Percentiles rank a stretch among this genome's conserved stretches.
Conservation (phyloP, 1,140 invertebrate species). For the Rhopalosiphum maidis region DNA sequence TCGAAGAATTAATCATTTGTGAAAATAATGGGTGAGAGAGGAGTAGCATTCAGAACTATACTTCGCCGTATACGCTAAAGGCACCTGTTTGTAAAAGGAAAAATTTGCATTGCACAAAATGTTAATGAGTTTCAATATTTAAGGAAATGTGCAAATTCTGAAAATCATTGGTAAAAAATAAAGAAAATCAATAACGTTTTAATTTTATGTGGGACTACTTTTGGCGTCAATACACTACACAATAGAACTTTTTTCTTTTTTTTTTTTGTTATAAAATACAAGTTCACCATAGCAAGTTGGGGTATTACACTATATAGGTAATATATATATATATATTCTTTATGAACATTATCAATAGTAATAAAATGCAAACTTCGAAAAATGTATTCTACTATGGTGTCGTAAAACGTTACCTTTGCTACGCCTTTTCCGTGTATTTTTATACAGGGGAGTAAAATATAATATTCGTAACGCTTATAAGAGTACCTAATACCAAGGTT, state of each 20-base stretch:
- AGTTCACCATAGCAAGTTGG: neutral
- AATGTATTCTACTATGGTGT: neutral
- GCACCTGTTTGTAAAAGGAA: neutral
- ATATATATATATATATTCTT: neutral
- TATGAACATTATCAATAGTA: conserved; percentile 13
- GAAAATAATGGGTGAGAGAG: neutral
- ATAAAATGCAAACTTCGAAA: conserved; percentile 17
- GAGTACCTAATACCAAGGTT: neutral
- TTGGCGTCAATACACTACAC: neutral
- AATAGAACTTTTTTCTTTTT: neutral
- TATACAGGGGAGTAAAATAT: neutral
- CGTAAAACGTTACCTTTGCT: conserved; percentile 3
- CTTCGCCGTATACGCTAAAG: neutral
- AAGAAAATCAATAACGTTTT: conserved; percentile 12
- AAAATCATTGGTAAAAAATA: neutral
- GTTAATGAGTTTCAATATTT: neutral
- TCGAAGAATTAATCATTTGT: neutral
- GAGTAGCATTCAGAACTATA: neutral
- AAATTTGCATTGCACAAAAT: neutral
- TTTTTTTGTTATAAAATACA: neutral
- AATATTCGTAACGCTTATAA: conserved; percentile 18
- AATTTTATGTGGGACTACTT: conserved; percentile 16
- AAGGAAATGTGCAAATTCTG: neutral
- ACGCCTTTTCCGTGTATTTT: neutral
- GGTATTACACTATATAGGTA: neutral